A percentile compares a stretch with the other conserved stretches of the same genome.
These are phyloP conservation scores for Germaria angustata DNA, from an alignment of 2,888 invertebrate genomes.

Conservation along the genomic window DNA sequence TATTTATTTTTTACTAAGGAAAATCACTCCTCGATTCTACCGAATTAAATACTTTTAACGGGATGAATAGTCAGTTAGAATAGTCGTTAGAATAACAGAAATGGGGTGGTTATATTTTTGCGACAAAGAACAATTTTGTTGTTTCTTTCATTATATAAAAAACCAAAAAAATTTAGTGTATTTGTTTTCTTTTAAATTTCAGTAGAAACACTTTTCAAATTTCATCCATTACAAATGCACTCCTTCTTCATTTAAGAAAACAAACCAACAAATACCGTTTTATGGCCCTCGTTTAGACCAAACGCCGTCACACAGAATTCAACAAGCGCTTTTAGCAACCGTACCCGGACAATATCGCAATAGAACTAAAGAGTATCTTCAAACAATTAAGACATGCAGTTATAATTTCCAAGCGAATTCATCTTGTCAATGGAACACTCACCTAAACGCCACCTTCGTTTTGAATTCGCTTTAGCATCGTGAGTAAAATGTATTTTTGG, in stretches of 20 bases:
- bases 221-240: background rate
- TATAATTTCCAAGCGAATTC: conserved; percentile 50
- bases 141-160: too few relatives aligned
- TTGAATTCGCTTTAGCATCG: conserved; percentile 41
- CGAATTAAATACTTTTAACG: background rate
- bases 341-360: conserved; percentile 65
- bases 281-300: conserved; percentile 22
- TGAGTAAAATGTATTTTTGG: background rate
- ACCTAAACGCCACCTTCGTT: background rate
- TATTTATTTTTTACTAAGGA: background rate
- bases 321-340: conserved; percentile 61
- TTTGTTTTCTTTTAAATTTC: too few relatives aligned
- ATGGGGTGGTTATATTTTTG: background rate
- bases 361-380: conserved; percentile 61
- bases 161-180: too few relatives aligned
- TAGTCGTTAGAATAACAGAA: background rate
- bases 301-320: background rate
- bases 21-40: conserved; percentile 2
- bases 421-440: conserved; percentile 1
- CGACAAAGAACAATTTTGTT: background rate
- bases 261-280: conserved; percentile 38
- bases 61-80: background rate
- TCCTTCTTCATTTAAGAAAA: background rate
- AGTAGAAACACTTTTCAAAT: too few relatives aligned
- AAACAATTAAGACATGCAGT: conserved; percentile 45